Base-by-base conservation (phyloP, 2,797 vertebrate genomes). In the Hippocampus kuda region DNA sequence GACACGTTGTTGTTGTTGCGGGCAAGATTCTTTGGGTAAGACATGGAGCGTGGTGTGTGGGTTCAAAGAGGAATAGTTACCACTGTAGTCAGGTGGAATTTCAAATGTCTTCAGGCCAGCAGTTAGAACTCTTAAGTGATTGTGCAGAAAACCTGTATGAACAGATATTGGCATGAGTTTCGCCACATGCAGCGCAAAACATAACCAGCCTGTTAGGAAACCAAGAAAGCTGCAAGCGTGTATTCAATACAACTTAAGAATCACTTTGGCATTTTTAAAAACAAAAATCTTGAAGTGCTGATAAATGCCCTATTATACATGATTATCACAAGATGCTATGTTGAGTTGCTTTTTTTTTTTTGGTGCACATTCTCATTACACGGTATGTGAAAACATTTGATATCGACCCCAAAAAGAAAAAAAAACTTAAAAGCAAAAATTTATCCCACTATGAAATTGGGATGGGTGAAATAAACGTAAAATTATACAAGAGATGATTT, bases 81-180 rank as follows among this genome's bases (percentile, higher is more conserved):
- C 89, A n/a, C 89, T 93, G 78, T 87, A 95, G 76, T 93, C 85
- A 26, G 93, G 94, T 6, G 93, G 94, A 2, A 90, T 73, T 1
- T 84, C 83, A 54, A 80, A 83, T 0, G 90, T 93, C 86, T 91
- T 94, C 2, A 97, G 48, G 2, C 94, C 93, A 20, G 92, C 92
- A 22, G 85, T 62, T 16, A 92, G 61, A 13, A 90, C 66, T 80
- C 87, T 90, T 18, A 87, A 15, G 18, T 80, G 78, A 54, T 49
- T 77, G 48, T 81, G 77, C 53, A 89, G 20, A 56, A 70, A 26
- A 83, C 81, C 92, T 93, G 79, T 24, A 2, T 10, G 2, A 1
- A 75, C 61, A 13, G 69, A 72, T 2, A 65, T 18, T 11, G 13
- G 0, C 18, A 10, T 54, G 64, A 27, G n/a, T 41, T 41, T 64